Evolutionary conservation across 1,140 invertebrate genomes (phyloP).

Genomic region (Caenorhabditis briggsae): DNA sequence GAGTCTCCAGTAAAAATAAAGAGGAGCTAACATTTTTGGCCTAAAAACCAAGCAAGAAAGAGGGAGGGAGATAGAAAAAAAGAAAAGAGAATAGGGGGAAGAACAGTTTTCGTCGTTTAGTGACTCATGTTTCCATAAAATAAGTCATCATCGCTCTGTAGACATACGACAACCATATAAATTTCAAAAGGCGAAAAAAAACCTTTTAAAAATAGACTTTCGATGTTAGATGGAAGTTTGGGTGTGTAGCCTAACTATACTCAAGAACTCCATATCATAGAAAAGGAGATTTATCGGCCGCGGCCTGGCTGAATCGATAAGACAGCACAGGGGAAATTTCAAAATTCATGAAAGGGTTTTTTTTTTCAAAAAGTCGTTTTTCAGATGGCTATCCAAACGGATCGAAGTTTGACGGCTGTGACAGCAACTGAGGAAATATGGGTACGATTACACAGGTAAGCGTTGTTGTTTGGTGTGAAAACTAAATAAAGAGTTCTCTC

Average conservation of each 20-base stretch:
- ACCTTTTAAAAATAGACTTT: too few species aligned
- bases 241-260: too few species aligned
- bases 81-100: too few species aligned
- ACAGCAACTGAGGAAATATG: constrained; percentile 27
- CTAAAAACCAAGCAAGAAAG: too few species aligned
- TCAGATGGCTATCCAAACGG: constrained; percentile 52
- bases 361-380: background rate
- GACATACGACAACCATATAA: too few species aligned
- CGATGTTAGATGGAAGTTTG: too few species aligned
- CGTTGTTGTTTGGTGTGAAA: background rate
- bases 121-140: background rate
- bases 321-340: background rate
- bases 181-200: too few species aligned
- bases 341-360: background rate
- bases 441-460: constrained; percentile 51
- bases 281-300: background rate
- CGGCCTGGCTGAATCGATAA: constrained; percentile 2
- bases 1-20: background rate
- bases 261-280: too few species aligned
- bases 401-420: constrained; percentile 33
- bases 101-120: too few species aligned
- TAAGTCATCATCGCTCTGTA: too few species aligned
- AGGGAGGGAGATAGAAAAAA: too few species aligned
- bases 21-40: background rate
- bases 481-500: constrained; percentile 22